These are phyloP conservation scores for Drosophila yooni DNA, from an alignment of 2,888 invertebrate species.

Conservation along the genomic window DNA sequence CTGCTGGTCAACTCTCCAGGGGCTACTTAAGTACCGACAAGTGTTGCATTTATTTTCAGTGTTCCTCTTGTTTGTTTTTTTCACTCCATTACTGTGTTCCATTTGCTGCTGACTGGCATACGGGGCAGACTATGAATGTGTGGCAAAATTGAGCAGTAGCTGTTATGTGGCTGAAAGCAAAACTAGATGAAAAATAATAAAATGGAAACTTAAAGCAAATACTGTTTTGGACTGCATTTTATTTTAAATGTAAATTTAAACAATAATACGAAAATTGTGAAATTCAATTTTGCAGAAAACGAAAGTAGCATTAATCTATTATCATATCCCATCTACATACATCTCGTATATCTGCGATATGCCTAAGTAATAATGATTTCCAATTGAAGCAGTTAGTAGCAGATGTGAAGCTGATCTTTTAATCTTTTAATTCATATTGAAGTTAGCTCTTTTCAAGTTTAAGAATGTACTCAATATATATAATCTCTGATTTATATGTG, in stretches of 20 bases:
- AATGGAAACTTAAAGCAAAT: not conserved
- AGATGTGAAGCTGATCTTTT: not conserved
- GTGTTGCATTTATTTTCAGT: constrained; percentile 25
- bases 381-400: not conserved
- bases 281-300: not conserved
- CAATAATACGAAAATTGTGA: not conserved
- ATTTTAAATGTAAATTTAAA: not conserved
- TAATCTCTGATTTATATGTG: not conserved
- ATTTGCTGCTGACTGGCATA: constrained; percentile 4
- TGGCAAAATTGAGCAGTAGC: constrained; percentile 8
- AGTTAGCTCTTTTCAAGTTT: not conserved
- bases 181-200: not conserved
- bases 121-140: constrained; percentile 20
- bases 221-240: not conserved
- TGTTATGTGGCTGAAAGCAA: not conserved
- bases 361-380: not conserved
- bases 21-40: constrained; percentile 56
- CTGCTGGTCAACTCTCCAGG: constrained; percentile 45
- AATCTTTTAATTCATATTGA: not conserved
- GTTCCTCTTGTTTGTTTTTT: not conserved
- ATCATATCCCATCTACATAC: not conserved
- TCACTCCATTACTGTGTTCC: not conserved
- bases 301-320: not conserved
- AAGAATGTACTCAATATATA: not conserved
- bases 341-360: no score